Evolutionary conservation across 1,140 invertebrate genomes (phyloP).

Genomic region (Zaprionus tsacasi): DNA sequence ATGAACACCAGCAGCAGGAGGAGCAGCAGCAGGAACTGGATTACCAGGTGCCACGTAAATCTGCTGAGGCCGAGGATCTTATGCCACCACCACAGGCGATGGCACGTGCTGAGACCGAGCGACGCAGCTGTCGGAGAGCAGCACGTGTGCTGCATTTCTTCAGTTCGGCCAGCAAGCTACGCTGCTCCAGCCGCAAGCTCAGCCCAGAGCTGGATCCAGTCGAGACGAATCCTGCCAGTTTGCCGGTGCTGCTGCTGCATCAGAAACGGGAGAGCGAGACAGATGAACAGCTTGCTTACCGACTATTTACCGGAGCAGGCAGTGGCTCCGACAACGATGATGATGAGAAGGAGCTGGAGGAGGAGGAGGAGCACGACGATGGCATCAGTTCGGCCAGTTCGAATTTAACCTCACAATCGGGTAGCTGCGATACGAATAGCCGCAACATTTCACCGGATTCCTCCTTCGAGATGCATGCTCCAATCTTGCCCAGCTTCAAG

Average conservation of each 20-base stretch:
- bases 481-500: slow-evolving; percentile 80
- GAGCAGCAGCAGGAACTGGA: background rate
- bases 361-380: slow-evolving; percentile 71
- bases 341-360: slow-evolving; percentile 34
- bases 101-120: slow-evolving; percentile 66
- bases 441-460: slow-evolving; percentile 78
- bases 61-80: slow-evolving; percentile 68
- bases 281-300: slow-evolving; percentile 56
- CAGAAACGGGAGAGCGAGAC: slow-evolving; percentile 18
- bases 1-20: slow-evolving; percentile 2
- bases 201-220: slow-evolving; percentile 46
- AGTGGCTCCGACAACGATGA: slow-evolving; percentile 33
- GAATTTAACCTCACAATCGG: slow-evolving; percentile 61
- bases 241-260: slow-evolving; percentile 56
- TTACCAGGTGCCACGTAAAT: slow-evolving; percentile 29
- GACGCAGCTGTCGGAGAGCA: slow-evolving; percentile 73
- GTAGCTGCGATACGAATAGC: slow-evolving; percentile 50
- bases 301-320: slow-evolving; percentile 34
- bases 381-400: slow-evolving; percentile 75
- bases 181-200: slow-evolving; percentile 59
- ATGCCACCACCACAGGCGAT: slow-evolving; percentile 68
- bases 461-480: slow-evolving; percentile 81
- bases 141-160: slow-evolving; percentile 76
- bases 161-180: slow-evolving; percentile 66
- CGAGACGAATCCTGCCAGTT: slow-evolving; percentile 37